Evolutionary conservation across 1,140 invertebrate genomes (phyloP).

Genomic region (Bacillus rossius): DNA sequence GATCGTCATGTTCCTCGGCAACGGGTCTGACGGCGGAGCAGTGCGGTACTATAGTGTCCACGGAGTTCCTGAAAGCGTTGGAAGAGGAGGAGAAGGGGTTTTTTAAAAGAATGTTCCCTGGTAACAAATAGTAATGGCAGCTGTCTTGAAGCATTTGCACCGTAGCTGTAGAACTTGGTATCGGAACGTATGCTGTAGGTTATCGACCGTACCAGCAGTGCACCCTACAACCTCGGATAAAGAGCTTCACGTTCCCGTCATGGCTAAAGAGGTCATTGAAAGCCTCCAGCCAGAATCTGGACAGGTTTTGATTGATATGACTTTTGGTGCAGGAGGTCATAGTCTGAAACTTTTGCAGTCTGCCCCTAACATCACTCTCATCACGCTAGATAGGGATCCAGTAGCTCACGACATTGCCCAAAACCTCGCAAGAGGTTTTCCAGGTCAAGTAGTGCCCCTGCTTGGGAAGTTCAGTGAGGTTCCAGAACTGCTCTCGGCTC

Average conservation of each 20-base stretch:
- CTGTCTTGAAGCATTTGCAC: neutral
- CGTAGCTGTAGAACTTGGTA: no score
- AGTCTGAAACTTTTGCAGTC: conserved; percentile 54
- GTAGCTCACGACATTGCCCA: conserved; percentile 61
- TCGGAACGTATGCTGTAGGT: no score
- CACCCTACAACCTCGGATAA: neutral
- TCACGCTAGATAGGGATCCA: conserved; percentile 88
- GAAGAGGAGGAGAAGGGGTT: conserved; percentile 51
- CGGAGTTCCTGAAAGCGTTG: conserved; percentile 59
- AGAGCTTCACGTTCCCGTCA: conserved; percentile 58
- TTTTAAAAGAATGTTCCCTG: conserved; percentile 45
- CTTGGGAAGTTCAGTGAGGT: conserved; percentile 86
- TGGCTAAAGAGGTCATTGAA: conserved; percentile 61
- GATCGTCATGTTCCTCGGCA: conserved; percentile 51
- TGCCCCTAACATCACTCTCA: conserved; percentile 51
- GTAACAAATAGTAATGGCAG: conserved; percentile 23
- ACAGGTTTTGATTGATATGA: conserved; percentile 77
- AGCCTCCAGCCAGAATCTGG: conserved; percentile 56
- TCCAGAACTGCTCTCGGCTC: conserved; percentile 54
- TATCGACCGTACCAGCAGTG: neutral
- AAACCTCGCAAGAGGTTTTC: conserved; percentile 56
- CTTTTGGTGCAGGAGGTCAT: conserved; percentile 93
- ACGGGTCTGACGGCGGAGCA: conserved; percentile 62
- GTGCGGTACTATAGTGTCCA: conserved; percentile 62
- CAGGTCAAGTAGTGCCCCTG: conserved; percentile 65